Percentiles rank a stretch among this genome's conserved stretches.
These are phyloP conservation scores for Cercopithecus mona DNA, from an alignment of 2,113 vertebrate genomes.

Conservation along the genomic window DNA sequence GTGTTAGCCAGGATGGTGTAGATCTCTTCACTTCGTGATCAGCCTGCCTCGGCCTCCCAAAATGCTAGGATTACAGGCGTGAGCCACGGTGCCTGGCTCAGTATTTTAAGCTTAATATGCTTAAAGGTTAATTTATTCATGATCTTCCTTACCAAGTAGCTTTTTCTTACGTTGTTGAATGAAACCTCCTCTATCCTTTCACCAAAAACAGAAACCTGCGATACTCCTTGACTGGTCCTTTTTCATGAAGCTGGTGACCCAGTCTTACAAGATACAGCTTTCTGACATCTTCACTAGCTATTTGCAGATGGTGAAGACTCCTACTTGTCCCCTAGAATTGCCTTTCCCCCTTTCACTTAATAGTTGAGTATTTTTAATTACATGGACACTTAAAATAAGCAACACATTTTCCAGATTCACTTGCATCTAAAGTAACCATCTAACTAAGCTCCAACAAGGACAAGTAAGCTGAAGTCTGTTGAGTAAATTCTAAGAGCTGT, in stretches of 20 bases:
- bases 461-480: background rate
- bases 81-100: too few species aligned
- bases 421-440: background rate
- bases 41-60: too few species aligned
- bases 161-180: background rate
- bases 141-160: background rate
- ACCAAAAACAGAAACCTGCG: background rate
- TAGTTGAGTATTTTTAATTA: background rate
- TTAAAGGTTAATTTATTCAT: background rate
- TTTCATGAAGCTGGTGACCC: background rate
- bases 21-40: too few species aligned
- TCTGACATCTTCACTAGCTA: slow-evolving; percentile 41
- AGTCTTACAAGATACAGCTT: background rate
- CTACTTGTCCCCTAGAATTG: background rate
- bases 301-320: background rate
- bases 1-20: too few species aligned
- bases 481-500: background rate
- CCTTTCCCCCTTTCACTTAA: background rate
- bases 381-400: background rate
- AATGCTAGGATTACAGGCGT: too few species aligned
- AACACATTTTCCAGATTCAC: background rate
- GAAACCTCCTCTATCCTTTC: background rate
- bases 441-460: background rate
- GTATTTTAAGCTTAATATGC: background rate
- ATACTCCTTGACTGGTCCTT: background rate